These are phyloP conservation scores for Tadarida brasiliensis DNA, from an alignment of 2,797 vertebrate species.

Conservation along the genomic window DNA sequence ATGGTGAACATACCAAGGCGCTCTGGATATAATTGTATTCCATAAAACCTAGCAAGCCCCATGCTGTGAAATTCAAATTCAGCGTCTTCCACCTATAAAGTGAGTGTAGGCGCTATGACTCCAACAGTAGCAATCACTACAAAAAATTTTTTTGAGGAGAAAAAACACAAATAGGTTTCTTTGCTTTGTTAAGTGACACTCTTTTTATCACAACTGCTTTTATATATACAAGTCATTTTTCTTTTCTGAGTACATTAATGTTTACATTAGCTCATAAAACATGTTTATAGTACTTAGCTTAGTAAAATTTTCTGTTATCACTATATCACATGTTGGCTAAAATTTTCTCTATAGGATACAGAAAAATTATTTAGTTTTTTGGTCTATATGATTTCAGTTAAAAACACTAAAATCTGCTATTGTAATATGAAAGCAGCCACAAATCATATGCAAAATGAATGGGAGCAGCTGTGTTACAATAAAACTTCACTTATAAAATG, in stretches of 20 bases:
- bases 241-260: not conserved
- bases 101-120: not conserved
- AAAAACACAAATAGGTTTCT: not conserved
- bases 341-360: not conserved
- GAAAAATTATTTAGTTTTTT: not conserved
- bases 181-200: not conserved
- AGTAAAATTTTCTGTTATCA: not conserved
- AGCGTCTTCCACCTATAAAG: not conserved
- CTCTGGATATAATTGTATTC: not conserved
- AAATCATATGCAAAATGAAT: not conserved
- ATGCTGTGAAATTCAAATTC: not conserved
- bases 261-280: not conserved
- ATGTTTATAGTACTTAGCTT: not conserved
- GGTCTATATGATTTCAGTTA: not conserved
- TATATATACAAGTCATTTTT: not conserved
- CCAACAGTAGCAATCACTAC: not conserved
- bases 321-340: not conserved
- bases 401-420: not conserved
- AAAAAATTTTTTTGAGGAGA: constrained; percentile 2
- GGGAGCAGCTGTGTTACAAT: not conserved
- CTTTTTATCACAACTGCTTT: not conserved
- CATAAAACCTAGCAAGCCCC: not conserved
- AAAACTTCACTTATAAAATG: not conserved
- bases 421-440: not conserved
- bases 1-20: not conserved